Evolutionary conservation across 2,888 invertebrate species (phyloP).

Genomic region (Diachrysia chrysitis): DNA sequence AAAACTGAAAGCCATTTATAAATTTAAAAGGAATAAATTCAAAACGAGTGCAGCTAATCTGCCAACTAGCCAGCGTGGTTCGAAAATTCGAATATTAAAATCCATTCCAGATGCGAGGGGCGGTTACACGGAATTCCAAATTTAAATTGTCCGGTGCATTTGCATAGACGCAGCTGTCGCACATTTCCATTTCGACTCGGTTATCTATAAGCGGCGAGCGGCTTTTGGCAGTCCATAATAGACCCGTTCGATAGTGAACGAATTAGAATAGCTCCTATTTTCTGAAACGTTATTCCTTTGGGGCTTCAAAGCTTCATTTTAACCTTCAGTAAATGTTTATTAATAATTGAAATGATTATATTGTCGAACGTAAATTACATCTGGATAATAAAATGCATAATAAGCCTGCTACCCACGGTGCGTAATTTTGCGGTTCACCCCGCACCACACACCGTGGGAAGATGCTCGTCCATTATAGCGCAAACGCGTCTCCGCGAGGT

Average conservation of each 20-base stretch:
- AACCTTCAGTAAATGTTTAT: too few relatives aligned
- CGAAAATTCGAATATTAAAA: constrained; percentile 53
- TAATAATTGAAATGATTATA: too few relatives aligned
- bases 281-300: constrained; percentile 25
- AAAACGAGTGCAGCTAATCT: constrained; percentile 36
- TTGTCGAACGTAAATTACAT: too few relatives aligned
- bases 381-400: too few relatives aligned
- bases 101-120: constrained; percentile 45
- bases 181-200: constrained; percentile 68
- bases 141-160: constrained; percentile 74
- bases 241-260: constrained; percentile 32
- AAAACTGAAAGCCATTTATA: constrained; percentile 8
- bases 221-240: constrained; percentile 66
- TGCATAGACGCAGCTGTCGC: constrained; percentile 73
- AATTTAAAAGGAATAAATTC: constrained; percentile 27
- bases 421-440: too few relatives aligned
- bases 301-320: neutral
- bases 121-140: constrained; percentile 65
- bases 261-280: constrained; percentile 32
- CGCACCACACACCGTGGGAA: too few relatives aligned
- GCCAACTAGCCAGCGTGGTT: constrained; percentile 33
- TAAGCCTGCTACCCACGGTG: too few relatives aligned
- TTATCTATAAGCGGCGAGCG: constrained; percentile 61
- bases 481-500: too few relatives aligned
- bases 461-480: too few relatives aligned